phyloP scores from a whole-genome alignment of 2,797 vertebrate species.

The Ceyx erithaca region DNA sequence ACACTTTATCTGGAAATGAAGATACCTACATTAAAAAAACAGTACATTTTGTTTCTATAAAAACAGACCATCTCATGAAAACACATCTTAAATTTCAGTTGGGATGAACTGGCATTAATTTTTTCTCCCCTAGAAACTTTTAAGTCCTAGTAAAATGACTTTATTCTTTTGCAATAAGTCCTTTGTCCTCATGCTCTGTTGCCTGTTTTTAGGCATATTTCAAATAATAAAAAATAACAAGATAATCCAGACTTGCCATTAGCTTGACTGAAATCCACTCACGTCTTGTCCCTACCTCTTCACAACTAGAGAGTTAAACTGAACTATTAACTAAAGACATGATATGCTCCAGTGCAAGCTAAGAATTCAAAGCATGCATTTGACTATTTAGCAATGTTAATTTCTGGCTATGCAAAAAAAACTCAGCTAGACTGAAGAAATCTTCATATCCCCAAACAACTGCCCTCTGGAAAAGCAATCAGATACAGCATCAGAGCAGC shows the following conservation, averaged over 20 bases:
- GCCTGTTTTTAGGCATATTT: constrained; percentile 12
- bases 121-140: background rate
- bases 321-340: constrained; percentile 73
- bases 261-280: constrained; percentile 23
- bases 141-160: background rate
- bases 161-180: background rate
- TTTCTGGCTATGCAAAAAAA: constrained; percentile 50
- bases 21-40: background rate
- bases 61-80: background rate
- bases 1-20: background rate
- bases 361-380: constrained; percentile 89
- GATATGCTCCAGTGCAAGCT: constrained; percentile 85
- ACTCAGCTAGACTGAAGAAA: constrained; percentile 15
- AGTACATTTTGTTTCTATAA: background rate
- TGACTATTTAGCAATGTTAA: constrained; percentile 71
- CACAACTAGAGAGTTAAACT: constrained; percentile 40
- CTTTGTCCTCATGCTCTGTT: background rate
- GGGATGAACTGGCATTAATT: constrained; percentile 16
- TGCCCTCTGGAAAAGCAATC: background rate
- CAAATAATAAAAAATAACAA: background rate
- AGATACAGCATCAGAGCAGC: background rate
- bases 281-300: constrained; percentile 14
- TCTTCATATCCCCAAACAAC: background rate
- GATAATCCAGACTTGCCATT: background rate
- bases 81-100: constrained; percentile 2